These are phyloP conservation scores for Yponomeuta malinellus DNA, from an alignment of 2,888 invertebrate species.

Conservation along the genomic window DNA sequence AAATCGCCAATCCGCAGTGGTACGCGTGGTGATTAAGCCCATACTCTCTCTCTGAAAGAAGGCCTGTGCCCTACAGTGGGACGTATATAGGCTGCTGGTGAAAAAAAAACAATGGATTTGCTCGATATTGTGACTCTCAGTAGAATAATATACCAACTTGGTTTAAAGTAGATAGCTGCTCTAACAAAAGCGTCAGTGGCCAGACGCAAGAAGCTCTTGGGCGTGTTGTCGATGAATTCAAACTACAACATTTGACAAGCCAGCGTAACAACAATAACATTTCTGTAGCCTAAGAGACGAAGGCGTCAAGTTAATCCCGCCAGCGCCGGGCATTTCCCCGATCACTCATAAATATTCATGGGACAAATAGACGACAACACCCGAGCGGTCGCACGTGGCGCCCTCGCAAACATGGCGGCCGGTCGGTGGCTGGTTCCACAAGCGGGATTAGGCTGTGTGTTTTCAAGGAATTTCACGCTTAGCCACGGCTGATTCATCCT, in stretches of 20 bases:
- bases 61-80: too few relatives aligned
- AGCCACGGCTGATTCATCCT: background rate
- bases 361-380: background rate
- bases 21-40: too few relatives aligned
- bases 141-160: too few relatives aligned
- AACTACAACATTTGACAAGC: background rate
- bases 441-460: conserved; percentile 4
- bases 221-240: background rate
- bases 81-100: too few relatives aligned
- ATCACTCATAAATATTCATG: conserved; percentile 10
- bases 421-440: background rate
- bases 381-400: background rate
- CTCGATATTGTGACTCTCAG: too few relatives aligned
- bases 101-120: too few relatives aligned
- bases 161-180: too few relatives aligned
- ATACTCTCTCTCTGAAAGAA: too few relatives aligned
- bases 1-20: too few relatives aligned
- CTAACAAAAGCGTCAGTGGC: too few relatives aligned
- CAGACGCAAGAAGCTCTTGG: too few relatives aligned
- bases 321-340: background rate
- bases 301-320: background rate
- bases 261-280: background rate
- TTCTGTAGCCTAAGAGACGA: background rate
- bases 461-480: conserved; percentile 5
- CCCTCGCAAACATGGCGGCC: background rate